These are phyloP conservation scores for Endotricha flammealis DNA, from an alignment of 2,888 invertebrate species.

Conservation along the genomic window DNA sequence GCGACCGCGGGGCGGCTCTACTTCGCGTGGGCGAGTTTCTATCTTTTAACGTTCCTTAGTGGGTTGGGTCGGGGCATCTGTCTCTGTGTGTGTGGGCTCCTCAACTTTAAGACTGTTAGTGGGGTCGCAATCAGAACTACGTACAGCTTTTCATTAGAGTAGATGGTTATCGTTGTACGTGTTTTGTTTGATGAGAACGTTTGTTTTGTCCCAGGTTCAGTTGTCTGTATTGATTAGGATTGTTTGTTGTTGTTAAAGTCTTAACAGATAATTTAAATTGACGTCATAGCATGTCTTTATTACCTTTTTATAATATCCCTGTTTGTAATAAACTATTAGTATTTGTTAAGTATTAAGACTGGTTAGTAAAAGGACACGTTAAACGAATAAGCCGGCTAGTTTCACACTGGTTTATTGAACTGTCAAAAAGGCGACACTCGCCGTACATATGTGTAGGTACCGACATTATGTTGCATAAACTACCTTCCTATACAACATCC, in stretches of 20 bases:
- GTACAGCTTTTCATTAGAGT: slow-evolving; percentile 71
- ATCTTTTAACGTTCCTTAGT: slow-evolving; percentile 53
- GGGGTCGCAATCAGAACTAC: slow-evolving; percentile 71
- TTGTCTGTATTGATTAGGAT: slow-evolving; percentile 6
- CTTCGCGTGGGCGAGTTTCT: slow-evolving; percentile 35
- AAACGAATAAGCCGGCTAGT: no score
- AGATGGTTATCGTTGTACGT: slow-evolving; percentile 66
- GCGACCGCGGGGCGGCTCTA: slow-evolving; percentile 30
- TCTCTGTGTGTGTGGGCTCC: slow-evolving; percentile 52
- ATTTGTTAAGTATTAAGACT: no score
- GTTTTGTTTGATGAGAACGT: slow-evolving; percentile 58
- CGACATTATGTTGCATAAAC: no score
- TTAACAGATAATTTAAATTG: no score
- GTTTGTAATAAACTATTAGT: no score
- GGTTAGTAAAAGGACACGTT: no score
- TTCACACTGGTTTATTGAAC: no score
- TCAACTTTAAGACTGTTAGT: slow-evolving; percentile 73
- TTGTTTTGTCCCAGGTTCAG: slow-evolving; percentile 33
- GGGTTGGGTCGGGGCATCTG: slow-evolving; percentile 38
- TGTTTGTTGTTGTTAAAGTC: slow-evolving; percentile 3
- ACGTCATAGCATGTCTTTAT: no score
- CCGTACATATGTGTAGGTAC: no score
- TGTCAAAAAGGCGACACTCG: no score
- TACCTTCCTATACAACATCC: no score
- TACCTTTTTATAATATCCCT: no score